A percentile compares a stretch with the other conserved stretches of the same genome.
phyloP scores from a whole-genome alignment of 2,797 vertebrate genomes.

The Lycodopsis pacificus region DNA sequence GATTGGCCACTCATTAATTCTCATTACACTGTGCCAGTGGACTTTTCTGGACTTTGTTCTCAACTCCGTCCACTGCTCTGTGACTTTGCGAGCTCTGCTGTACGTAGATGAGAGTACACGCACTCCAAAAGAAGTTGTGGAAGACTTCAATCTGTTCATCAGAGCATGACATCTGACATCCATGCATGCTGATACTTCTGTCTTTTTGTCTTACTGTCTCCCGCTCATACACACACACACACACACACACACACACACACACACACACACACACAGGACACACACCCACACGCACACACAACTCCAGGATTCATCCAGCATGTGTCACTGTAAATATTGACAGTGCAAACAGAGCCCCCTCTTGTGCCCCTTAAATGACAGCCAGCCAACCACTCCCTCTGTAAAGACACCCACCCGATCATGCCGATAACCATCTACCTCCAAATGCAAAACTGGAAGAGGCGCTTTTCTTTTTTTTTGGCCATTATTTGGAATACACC shows the following conservation, averaged over 20 bases:
- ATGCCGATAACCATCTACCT: conserved; percentile 68
- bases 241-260: conserved; percentile 26
- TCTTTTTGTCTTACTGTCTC: conserved; percentile 26
- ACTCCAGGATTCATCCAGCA: conserved; percentile 57
- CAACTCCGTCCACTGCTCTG: not conserved
- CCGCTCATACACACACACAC: conserved; percentile 8
- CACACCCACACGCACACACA: conserved; percentile 26
- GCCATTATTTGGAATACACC: not conserved
- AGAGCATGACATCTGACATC: conserved; percentile 46
- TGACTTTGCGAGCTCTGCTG: not conserved
- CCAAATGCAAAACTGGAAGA: conserved; percentile 38
- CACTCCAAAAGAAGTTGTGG: conserved; percentile 11
- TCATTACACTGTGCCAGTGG: not conserved
- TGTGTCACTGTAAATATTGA: conserved; percentile 83
- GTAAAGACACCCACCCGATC: conserved; percentile 59
- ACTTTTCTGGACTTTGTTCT: conserved; percentile 50
- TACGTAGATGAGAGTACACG: not conserved
- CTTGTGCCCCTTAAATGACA: conserved; percentile 65
- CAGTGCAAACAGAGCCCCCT: conserved; percentile 78
- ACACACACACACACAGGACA: conserved; percentile 22
- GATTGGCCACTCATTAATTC: conserved; percentile 54
- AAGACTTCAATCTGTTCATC: conserved; percentile 47
- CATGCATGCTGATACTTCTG: conserved; percentile 46
- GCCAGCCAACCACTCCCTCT: conserved; percentile 64
- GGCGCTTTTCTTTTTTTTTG: not conserved